Evolutionary conservation across 2,113 vertebrate genomes (phyloP).

Genomic region (Gila orcuttii): DNA sequence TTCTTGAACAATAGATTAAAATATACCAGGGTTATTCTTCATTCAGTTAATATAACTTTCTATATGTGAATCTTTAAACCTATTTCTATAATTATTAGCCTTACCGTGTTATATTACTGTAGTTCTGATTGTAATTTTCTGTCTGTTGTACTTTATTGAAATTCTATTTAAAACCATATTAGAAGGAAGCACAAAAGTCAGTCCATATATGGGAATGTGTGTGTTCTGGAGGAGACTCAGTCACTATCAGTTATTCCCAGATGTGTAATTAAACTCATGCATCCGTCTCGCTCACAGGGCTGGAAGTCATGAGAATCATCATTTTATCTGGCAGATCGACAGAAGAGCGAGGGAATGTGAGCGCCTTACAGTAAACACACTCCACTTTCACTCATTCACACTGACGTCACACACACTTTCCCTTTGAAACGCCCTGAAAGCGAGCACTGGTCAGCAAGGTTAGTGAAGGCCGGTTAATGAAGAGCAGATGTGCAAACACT

Average conservation of each 20-base stretch:
- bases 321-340: neutral
- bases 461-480: neutral
- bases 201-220: neutral
- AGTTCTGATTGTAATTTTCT: too few species aligned
- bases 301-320: neutral
- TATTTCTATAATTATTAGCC: too few species aligned
- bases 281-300: neutral
- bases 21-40: too few species aligned
- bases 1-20: too few species aligned
- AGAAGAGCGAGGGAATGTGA: neutral
- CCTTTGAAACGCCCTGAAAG: neutral
- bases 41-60: too few species aligned
- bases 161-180: neutral
- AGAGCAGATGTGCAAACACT: slow-evolving; percentile 52
- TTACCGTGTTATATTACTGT: too few species aligned
- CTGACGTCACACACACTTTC: neutral
- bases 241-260: neutral
- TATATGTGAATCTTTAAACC: too few species aligned
- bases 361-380: neutral
- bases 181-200: neutral
- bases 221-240: neutral
- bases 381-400: neutral
- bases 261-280: neutral
- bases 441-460: neutral
- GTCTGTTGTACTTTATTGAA: neutral